Evolutionary conservation across 92 coral and sea anemone genomes (phyloP).

Genomic region (Porites divaricata): DNA sequence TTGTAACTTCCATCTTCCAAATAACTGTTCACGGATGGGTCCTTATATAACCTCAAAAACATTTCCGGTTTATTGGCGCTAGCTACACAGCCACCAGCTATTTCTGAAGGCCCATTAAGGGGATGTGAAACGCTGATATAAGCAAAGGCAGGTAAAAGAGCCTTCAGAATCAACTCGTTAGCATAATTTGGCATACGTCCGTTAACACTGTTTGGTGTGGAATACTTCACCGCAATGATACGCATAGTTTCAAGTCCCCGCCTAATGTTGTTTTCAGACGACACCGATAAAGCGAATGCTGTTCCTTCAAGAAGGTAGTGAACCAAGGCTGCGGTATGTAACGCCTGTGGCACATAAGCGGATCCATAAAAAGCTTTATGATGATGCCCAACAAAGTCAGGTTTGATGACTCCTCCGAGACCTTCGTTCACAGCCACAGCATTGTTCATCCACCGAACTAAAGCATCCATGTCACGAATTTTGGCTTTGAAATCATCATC

Average conservation of each 20-base stretch:
- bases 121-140: slow-evolving; percentile 53
- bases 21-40: slow-evolving; percentile 5
- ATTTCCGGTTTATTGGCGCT: slow-evolving; percentile 23
- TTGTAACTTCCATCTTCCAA: slow-evolving; percentile 29
- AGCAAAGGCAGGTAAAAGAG: slow-evolving; percentile 53
- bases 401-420: slow-evolving; percentile 74
- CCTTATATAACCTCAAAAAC: slow-evolving; percentile 50
- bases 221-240: slow-evolving; percentile 58
- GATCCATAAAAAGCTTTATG: slow-evolving; percentile 58
- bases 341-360: slow-evolving; percentile 61
- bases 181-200: slow-evolving; percentile 54
- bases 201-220: slow-evolving; percentile 69
- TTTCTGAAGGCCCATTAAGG: not conserved
- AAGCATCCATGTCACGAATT: slow-evolving; percentile 64
- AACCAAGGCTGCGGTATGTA: slow-evolving; percentile 62
- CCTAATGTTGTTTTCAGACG: slow-evolving; percentile 47
- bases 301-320: slow-evolving; percentile 67
- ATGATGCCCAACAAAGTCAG: slow-evolving; percentile 73
- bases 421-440: slow-evolving; percentile 64
- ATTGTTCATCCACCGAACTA: slow-evolving; percentile 62
- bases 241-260: slow-evolving; percentile 63
- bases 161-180: slow-evolving; percentile 32
- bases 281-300: slow-evolving; percentile 17
- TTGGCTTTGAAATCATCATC: slow-evolving; percentile 30
- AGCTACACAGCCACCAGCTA: not conserved